Percentiles rank a stretch among this genome's conserved stretches.
Evolutionary conservation across 2,888 invertebrate genomes (phyloP).

Genomic region (Phania funesta): DNA sequence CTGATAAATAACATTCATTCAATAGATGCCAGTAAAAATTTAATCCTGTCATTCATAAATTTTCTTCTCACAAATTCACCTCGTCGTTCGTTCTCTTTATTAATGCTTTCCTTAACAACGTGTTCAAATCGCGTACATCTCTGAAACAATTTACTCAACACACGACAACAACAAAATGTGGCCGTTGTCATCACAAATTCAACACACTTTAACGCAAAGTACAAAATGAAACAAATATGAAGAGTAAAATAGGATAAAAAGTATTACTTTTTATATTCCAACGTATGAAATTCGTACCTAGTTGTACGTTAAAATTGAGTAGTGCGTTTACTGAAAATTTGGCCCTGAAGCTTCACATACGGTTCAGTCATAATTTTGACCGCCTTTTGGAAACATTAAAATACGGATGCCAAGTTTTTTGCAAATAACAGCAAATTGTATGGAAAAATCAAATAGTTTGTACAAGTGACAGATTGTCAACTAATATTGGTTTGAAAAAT

Average conservation of each 20-base stretch:
- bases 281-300: conserved; percentile 2
- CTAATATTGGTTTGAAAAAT: neutral
- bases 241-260: conserved; percentile 13
- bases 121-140: conserved; percentile 49
- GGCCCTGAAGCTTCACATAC: conserved; percentile 70
- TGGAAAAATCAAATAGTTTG: conserved; percentile 40
- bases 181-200: conserved; percentile 47
- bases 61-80: conserved; percentile 22
- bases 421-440: conserved; percentile 41
- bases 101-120: conserved; percentile 58
- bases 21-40: conserved; percentile 1
- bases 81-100: conserved; percentile 54
- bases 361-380: conserved; percentile 77
- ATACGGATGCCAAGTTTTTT: conserved; percentile 70
- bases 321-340: conserved; percentile 65
- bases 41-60: conserved; percentile 49
- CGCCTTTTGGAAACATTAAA: conserved; percentile 77
- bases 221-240: conserved; percentile 15
- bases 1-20: conserved; percentile 17
- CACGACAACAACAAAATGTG: conserved; percentile 12
- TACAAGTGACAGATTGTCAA: too few relatives aligned
- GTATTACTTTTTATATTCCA: neutral
- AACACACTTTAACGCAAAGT: conserved; percentile 41
- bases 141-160: conserved; percentile 15
- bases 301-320: conserved; percentile 28